These are phyloP conservation scores for Brachyhypopomus occidentalis DNA, from an alignment of 2,113 vertebrate species.

Conservation along the genomic window DNA sequence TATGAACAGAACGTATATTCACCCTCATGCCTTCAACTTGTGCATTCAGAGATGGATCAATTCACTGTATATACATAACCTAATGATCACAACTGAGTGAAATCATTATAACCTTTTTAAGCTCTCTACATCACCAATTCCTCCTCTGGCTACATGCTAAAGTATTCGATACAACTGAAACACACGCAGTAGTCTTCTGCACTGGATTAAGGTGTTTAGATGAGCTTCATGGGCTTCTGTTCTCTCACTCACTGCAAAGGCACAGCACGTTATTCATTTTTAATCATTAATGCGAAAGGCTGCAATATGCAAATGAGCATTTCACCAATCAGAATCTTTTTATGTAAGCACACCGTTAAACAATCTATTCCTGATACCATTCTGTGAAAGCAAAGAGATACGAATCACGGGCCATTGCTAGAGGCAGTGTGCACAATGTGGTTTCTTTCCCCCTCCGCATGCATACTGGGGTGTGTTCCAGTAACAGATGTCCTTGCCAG, in stretches of 20 bases:
- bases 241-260: background rate
- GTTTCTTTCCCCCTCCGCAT: background rate
- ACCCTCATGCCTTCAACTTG: background rate
- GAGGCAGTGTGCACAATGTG: background rate
- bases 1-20: slow-evolving; percentile 15
- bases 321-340: background rate
- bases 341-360: background rate
- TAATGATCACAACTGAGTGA: background rate
- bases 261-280: background rate
- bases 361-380: background rate
- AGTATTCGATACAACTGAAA: slow-evolving; percentile 33
- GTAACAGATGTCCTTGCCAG: background rate
- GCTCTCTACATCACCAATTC: background rate
- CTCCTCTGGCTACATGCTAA: slow-evolving; percentile 29
- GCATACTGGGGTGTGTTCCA: background rate
- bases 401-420: background rate
- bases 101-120: background rate
- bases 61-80: slow-evolving; percentile 26
- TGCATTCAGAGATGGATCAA: background rate
- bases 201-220: slow-evolving; percentile 20
- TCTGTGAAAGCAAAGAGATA: background rate
- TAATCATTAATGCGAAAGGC: background rate
- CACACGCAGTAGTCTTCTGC: background rate
- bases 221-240: background rate
- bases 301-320: background rate